Conservation (phyloP, 2,888 invertebrate genomes). For the Podotricha telesiphe region DNA sequence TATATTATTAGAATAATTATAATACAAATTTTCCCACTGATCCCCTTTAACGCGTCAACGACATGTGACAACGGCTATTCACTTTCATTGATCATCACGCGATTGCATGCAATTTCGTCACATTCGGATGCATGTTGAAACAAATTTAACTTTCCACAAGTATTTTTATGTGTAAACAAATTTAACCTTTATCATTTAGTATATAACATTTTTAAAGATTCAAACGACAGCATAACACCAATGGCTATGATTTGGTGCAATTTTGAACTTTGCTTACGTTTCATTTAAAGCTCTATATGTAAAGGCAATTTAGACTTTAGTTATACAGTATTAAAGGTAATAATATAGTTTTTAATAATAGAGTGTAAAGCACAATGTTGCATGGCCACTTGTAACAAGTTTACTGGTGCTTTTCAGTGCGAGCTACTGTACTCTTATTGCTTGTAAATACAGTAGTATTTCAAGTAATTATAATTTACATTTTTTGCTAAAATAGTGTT, state of each 20-base stretch:
- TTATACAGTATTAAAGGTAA: neutral
- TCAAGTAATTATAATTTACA: neutral
- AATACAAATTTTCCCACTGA: conserved; percentile 55
- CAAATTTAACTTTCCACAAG: conserved; percentile 22
- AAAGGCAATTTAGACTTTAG: conserved; percentile 14
- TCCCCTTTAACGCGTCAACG: conserved; percentile 58
- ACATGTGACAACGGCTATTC: conserved; percentile 70
- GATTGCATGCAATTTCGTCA: conserved; percentile 70
- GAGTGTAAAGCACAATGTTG: conserved; percentile 22
- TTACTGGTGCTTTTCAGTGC: neutral
- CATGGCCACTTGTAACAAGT: neutral
- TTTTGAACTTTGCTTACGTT: conserved; percentile 35
- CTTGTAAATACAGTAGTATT: conserved; percentile 17
- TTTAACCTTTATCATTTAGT: conserved; percentile 34
- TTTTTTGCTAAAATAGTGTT: conserved; percentile 41
- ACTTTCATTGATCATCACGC: conserved; percentile 72
- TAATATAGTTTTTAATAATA: neutral
- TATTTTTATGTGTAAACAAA: conserved; percentile 27
- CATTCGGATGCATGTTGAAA: conserved; percentile 56
- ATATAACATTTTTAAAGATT: conserved; percentile 22
- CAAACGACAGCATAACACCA: neutral
- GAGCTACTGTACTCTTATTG: conserved; percentile 25
- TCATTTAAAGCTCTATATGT: neutral
- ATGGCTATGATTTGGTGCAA: conserved; percentile 32
- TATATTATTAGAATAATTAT: conserved; percentile 10